A percentile compares a stretch with the other conserved stretches of the same genome.
These are phyloP conservation scores for Zhengitettix transpicula DNA, from an alignment of 2,888 invertebrate genomes.

Conservation along the genomic window DNA sequence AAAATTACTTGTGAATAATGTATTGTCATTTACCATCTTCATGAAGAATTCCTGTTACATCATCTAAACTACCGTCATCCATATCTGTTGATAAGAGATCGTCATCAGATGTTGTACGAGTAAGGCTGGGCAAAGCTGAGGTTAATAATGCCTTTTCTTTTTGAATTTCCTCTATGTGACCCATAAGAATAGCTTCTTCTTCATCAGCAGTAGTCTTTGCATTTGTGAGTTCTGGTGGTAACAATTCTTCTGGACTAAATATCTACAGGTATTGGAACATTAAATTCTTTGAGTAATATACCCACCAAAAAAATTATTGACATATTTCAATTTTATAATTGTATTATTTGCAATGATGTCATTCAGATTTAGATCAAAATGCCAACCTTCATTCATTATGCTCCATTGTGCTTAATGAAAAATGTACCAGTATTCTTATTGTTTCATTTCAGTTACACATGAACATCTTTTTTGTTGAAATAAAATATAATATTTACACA, in stretches of 20 bases:
- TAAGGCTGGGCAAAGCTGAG: slow-evolving; percentile 60
- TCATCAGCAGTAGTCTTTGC: slow-evolving; percentile 31
- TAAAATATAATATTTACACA: too few species aligned
- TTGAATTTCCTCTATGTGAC: slow-evolving; percentile 64
- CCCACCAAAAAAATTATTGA: too few species aligned
- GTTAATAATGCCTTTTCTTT: slow-evolving; percentile 69
- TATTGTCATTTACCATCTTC: slow-evolving; percentile 7
- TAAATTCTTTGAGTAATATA: too few species aligned
- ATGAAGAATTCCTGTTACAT: slow-evolving; percentile 18
- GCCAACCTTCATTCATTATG: too few species aligned
- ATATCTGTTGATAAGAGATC: slow-evolving; percentile 66
- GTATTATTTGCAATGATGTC: too few species aligned
- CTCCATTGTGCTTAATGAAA: too few species aligned
- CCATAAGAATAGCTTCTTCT: slow-evolving; percentile 58
- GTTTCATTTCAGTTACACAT: too few species aligned
- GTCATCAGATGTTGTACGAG: slow-evolving; percentile 74
- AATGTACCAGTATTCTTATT: too few species aligned
- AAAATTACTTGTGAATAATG: too few species aligned
- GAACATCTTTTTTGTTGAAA: too few species aligned
- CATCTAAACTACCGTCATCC: slow-evolving; percentile 50
- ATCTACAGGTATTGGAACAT: slow-evolving; percentile 14
- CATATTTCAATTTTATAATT: too few species aligned
- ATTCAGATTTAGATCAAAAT: too few species aligned
- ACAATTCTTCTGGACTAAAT: slow-evolving; percentile 40
- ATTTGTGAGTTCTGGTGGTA: slow-evolving; percentile 12